Evolutionary conservation across 2,797 vertebrate genomes (phyloP).

Genomic region (Anas bernieri): DNA sequence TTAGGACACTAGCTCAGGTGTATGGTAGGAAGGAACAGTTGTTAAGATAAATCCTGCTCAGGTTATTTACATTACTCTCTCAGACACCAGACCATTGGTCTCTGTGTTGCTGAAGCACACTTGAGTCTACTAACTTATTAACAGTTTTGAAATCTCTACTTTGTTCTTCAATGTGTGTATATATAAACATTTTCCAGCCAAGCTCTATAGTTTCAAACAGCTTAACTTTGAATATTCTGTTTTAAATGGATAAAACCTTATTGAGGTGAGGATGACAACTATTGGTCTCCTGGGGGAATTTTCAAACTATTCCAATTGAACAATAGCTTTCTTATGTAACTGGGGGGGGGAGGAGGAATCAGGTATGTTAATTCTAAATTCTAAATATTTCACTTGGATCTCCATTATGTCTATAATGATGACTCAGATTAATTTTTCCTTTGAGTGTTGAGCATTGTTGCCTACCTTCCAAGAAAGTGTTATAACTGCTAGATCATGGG

Average conservation of each 20-base stretch:
- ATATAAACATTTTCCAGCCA: neutral
- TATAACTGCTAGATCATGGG: neutral
- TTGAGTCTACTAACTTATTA: neutral
- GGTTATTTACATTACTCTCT: neutral
- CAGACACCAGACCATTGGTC: neutral
- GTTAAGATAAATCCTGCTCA: neutral
- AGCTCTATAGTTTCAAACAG: neutral
- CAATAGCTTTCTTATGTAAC: neutral
- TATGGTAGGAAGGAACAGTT: neutral
- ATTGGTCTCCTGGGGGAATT: neutral
- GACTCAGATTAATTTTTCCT: neutral
- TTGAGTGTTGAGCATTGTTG: neutral
- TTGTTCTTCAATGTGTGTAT: neutral
- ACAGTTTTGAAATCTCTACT: neutral
- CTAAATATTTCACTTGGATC: slow-evolving; percentile 7
- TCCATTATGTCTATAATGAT: neutral
- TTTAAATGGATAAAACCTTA: neutral
- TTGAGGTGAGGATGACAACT: neutral
- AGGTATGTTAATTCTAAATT: neutral
- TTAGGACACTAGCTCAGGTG: neutral
- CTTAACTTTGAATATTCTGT: neutral
- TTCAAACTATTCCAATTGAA: neutral
- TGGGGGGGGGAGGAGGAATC: too few species aligned
- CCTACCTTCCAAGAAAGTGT: neutral
- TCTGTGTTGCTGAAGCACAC: neutral